These are phyloP conservation scores for Chironomus striatipennis DNA, from an alignment of 1,140 invertebrate species.

Conservation along the genomic window DNA sequence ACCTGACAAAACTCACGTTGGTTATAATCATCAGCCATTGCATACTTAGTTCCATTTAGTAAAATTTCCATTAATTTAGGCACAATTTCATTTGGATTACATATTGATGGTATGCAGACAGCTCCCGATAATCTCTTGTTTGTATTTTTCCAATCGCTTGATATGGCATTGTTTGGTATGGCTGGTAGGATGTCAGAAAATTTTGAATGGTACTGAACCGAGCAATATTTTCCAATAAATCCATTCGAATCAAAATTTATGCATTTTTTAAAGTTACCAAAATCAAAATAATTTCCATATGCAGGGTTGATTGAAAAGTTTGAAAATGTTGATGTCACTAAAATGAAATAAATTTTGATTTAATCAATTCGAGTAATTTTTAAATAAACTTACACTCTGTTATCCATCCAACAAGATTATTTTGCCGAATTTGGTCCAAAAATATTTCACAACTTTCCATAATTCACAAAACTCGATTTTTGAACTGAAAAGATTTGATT, in stretches of 20 bases:
- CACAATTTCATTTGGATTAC: neutral
- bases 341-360: too few relatives aligned
- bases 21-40: neutral
- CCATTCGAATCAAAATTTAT: neutral
- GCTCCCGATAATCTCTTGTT: neutral
- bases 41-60: neutral
- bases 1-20: neutral
- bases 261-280: neutral
- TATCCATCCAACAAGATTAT: too few relatives aligned
- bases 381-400: too few relatives aligned
- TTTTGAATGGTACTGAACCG: neutral
- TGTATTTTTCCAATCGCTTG: too few relatives aligned
- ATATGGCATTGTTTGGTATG: too few relatives aligned
- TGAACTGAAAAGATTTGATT: too few relatives aligned
- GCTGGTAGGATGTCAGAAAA: neutral
- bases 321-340: conserved; percentile 88
- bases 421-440: too few relatives aligned
- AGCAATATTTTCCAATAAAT: neutral
- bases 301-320: conserved; percentile 36
- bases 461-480: too few relatives aligned
- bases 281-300: neutral
- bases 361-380: too few relatives aligned
- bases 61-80: neutral
- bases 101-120: neutral
- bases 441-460: too few relatives aligned